Conservation (phyloP, 1,140 invertebrate genomes). For the Caligus rogercresseyi region DNA sequence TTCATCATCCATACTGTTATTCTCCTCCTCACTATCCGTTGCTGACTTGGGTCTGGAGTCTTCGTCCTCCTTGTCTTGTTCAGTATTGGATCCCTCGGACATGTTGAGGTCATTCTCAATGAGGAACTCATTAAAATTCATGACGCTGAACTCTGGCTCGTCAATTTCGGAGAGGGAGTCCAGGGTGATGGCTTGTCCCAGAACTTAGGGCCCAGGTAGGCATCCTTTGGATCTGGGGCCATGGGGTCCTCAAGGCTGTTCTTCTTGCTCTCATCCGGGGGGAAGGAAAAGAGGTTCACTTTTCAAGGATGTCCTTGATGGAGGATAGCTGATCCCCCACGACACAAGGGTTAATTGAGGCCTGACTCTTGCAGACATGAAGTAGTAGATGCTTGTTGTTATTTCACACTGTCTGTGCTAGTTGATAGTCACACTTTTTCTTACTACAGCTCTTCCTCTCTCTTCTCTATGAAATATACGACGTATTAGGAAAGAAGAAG, state of each 20-base stretch:
- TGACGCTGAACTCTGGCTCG: constrained; percentile 12
- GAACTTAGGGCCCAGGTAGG: constrained; percentile 19
- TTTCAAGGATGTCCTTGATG: constrained; percentile 19
- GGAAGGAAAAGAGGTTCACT: constrained; percentile 15
- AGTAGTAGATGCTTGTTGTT: no score
- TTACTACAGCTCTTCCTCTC: no score
- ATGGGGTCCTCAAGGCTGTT: background rate
- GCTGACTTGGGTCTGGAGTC: no score
- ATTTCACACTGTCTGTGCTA: no score
- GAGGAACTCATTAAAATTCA: constrained; percentile 19
- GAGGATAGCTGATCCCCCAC: background rate
- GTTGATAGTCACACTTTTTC: no score
- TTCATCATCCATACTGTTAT: background rate
- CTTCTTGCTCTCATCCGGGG: background rate
- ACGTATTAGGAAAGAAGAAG: no score
- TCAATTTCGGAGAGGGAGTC: background rate
- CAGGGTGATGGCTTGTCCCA: constrained; percentile 16
- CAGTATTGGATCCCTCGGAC: background rate
- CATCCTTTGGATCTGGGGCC: constrained; percentile 10
- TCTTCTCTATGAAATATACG: no score
- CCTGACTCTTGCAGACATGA: no score
- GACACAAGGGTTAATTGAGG: no score
- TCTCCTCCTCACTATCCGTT: background rate
- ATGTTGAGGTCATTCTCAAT: constrained; percentile 11
- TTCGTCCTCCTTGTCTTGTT: constrained; percentile 3